Percentiles rank a stretch among this genome's conserved stretches.
These are phyloP conservation scores for Anthophora plumipes DNA, from an alignment of 2,888 invertebrate species.

Conservation along the genomic window DNA sequence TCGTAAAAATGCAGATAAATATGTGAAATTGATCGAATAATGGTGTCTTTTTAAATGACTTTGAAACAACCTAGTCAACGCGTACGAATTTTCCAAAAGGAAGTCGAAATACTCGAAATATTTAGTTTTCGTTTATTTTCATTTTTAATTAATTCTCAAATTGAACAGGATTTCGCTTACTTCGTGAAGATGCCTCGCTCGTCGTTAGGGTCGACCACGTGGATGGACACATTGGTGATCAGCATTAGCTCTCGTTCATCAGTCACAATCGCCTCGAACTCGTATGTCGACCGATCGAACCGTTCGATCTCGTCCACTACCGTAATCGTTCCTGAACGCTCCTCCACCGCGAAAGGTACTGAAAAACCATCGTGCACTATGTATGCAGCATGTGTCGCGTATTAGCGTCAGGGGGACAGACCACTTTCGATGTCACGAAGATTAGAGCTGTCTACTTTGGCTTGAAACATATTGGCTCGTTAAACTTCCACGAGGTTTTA, in stretches of 20 bases:
- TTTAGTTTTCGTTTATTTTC: too few species aligned
- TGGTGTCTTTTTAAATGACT: too few species aligned
- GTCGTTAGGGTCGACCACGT: conserved; percentile 92
- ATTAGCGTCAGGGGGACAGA: conserved; percentile 53
- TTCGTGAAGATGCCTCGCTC: conserved; percentile 89
- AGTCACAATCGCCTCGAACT: conserved; percentile 93
- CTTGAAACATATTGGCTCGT: conserved; percentile 36
- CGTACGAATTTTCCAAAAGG: too few species aligned
- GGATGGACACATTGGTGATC: conserved; percentile 93
- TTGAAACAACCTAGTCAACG: too few species aligned
- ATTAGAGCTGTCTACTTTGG: conserved; percentile 19
- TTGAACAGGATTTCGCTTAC: conserved; percentile 83
- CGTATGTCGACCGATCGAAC: conserved; percentile 89
- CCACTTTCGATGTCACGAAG: conserved; percentile 10
- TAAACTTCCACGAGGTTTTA: conserved; percentile 11
- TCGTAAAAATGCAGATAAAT: too few species aligned
- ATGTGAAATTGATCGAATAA: too few species aligned
- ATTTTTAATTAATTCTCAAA: too few species aligned
- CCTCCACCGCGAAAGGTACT: conserved; percentile 97
- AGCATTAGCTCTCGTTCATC: conserved; percentile 88
- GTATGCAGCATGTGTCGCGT: conserved; percentile 62
- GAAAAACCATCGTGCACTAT: conserved; percentile 61
- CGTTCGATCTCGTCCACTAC: conserved; percentile 91
- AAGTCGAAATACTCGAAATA: too few species aligned
- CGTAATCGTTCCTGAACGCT: conserved; percentile 94